A percentile compares a stretch with the other conserved stretches of the same genome.
Conservation (phyloP, 2,113 vertebrate species). For the Phalacrocorax brasilianus region DNA sequence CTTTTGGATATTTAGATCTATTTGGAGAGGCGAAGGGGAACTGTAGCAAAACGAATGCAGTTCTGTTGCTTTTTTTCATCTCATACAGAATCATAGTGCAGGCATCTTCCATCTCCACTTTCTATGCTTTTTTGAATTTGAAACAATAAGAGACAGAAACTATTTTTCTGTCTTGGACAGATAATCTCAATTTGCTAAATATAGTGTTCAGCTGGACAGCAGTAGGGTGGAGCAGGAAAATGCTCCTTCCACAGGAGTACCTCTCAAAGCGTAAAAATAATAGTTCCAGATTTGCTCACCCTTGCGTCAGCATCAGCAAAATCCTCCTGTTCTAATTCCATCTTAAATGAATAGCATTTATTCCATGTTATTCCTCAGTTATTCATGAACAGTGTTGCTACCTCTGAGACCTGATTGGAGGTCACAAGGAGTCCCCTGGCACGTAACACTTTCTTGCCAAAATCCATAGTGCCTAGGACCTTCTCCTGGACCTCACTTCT, state of each 20-base stretch:
- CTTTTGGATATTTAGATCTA: neutral
- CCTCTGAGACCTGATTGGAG: neutral
- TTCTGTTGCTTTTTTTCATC: neutral
- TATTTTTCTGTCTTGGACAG: constrained; percentile 41
- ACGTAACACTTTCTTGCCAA: fast-evolving
- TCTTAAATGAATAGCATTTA: neutral
- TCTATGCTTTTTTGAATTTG: neutral
- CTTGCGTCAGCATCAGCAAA: neutral
- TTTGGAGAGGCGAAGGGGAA: neutral
- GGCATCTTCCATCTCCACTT: neutral
- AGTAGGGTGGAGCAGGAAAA: constrained; percentile 62
- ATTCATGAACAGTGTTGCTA: neutral
- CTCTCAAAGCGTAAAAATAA: constrained; percentile 15
- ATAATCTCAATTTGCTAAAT: constrained; percentile 39
- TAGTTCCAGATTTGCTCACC: neutral
- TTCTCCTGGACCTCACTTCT: neutral
- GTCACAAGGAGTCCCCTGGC: neutral
- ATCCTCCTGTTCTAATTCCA: neutral
- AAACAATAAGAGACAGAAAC: constrained; percentile 39
- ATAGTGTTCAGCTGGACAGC: constrained; percentile 47
- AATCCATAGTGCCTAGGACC: neutral
- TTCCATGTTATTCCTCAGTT: neutral
- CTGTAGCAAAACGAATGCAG: neutral
- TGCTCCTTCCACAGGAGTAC: constrained; percentile 18
- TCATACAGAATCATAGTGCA: neutral